Percentiles rank a stretch among this genome's conserved stretches.
phyloP scores from a whole-genome alignment of 2,888 invertebrate genomes.

The Dryomyza anilis region DNA sequence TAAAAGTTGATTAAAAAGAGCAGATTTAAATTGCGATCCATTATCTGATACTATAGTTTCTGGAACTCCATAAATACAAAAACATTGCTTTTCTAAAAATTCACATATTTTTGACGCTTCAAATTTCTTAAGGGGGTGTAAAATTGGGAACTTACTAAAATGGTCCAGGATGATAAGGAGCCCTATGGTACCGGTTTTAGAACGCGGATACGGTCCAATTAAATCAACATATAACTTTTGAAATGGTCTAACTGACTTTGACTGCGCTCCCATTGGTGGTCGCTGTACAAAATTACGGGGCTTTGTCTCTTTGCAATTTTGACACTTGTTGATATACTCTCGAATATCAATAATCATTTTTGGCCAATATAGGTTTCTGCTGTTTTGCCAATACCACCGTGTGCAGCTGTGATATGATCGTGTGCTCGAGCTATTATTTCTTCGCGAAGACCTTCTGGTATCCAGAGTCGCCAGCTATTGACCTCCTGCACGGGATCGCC shows the following conservation, averaged over 20 bases:
- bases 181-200: not conserved
- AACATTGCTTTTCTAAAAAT: not conserved
- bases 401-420: constrained; percentile 12
- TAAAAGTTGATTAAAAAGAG: not conserved
- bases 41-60: not conserved
- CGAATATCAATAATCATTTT: not conserved
- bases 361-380: not conserved
- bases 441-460: not conserved
- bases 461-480: constrained; percentile 10
- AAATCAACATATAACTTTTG: not conserved
- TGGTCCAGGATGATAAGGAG: not conserved
- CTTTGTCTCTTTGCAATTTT: not conserved
- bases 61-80: no score
- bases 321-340: not conserved
- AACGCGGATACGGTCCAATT: not conserved
- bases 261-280: not conserved
- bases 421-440: constrained; percentile 20
- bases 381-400: constrained; percentile 23
- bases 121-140: not conserved
- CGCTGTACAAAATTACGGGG: not conserved
- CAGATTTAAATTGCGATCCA: not conserved
- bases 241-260: not conserved
- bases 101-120: not conserved
- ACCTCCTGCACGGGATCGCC: not conserved
- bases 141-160: not conserved